These are phyloP conservation scores for Pachyuromys duprasi DNA, from an alignment of 2,797 vertebrate species.

Conservation along the genomic window DNA sequence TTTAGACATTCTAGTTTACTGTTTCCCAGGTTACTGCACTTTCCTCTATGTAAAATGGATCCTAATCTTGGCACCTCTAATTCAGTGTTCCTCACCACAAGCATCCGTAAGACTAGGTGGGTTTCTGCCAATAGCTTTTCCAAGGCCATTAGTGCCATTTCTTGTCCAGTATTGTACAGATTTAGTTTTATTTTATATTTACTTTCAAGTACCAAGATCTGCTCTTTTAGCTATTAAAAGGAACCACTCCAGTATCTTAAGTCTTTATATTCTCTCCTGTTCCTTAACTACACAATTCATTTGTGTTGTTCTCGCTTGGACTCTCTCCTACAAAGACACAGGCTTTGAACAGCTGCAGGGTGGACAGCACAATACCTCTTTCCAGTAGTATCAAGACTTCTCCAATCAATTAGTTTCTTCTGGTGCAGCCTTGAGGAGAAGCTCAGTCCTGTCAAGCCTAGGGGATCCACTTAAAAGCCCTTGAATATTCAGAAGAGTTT, in stretches of 20 bases:
- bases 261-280: neutral
- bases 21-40: neutral
- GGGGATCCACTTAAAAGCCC: too few species aligned
- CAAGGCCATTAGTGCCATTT: neutral
- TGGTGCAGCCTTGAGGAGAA: neutral
- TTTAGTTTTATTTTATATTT: neutral
- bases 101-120: neutral
- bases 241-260: neutral
- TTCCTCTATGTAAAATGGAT: neutral
- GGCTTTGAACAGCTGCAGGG: neutral
- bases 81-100: neutral
- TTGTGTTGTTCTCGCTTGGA: neutral
- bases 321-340: neutral
- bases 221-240: neutral
- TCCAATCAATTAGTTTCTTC: neutral
- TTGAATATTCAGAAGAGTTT: neutral
- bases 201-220: neutral
- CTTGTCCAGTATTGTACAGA: neutral
- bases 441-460: fast-evolving
- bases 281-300: neutral
- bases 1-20: neutral
- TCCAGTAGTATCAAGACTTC: neutral
- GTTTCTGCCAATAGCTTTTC: neutral
- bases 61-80: neutral
- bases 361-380: neutral